phyloP scores from a whole-genome alignment of 1,140 invertebrate genomes.

The Orchestia grillus region DNA sequence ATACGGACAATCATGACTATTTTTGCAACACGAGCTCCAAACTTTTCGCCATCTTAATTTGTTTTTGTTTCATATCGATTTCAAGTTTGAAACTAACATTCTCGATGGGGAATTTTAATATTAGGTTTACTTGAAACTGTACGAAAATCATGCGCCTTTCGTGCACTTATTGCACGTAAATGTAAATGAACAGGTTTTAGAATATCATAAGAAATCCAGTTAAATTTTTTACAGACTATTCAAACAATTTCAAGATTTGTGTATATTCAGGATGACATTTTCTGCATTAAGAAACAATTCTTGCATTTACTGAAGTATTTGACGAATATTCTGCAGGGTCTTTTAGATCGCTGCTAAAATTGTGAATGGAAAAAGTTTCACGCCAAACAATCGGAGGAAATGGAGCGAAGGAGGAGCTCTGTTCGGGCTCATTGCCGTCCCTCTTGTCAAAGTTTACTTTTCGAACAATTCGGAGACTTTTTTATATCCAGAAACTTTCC shows the following conservation, averaged over 20 bases:
- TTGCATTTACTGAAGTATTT: not conserved
- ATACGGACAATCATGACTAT: not conserved
- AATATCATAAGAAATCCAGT: no score
- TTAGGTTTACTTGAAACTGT: not conserved
- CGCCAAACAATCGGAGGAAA: slow-evolving; percentile 9
- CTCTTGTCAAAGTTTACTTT: slow-evolving; percentile 9
- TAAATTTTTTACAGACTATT: not conserved
- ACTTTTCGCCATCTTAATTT: not conserved
- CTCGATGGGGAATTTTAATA: not conserved
- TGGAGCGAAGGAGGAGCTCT: slow-evolving; percentile 28
- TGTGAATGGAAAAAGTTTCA: slow-evolving; percentile 23
- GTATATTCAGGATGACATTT: not conserved
- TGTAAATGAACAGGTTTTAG: no score
- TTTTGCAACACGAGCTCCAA: not conserved
- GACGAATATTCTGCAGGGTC: not conserved
- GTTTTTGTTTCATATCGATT: not conserved
- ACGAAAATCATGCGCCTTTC: not conserved
- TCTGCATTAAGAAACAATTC: not conserved
- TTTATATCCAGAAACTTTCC: not conserved
- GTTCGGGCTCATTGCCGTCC: slow-evolving; percentile 30
- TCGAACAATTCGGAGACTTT: not conserved
- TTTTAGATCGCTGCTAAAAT: not conserved
- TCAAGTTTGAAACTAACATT: not conserved
- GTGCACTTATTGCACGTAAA: no score
- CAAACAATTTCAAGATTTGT: not conserved